A percentile compares a stretch with the other conserved stretches of the same genome.
These are phyloP conservation scores for Perccottus glenii DNA, from an alignment of 2,113 vertebrate species.

Conservation along the genomic window DNA sequence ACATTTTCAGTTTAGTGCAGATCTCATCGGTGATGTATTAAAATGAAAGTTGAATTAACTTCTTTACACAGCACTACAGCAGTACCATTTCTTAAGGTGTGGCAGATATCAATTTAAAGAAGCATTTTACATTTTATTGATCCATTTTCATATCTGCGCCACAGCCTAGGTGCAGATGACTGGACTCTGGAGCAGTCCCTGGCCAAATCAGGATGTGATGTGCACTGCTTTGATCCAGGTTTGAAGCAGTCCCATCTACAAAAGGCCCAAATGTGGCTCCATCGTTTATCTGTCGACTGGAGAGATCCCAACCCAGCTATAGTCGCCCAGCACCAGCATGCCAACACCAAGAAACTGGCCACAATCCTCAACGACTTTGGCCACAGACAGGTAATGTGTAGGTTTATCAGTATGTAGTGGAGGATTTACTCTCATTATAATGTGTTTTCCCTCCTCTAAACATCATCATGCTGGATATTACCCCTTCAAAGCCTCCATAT, in stretches of 20 bases:
- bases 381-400: conserved; percentile 85
- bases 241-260: conserved; percentile 85
- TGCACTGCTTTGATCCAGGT: conserved; percentile 93
- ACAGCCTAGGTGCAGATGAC: conserved; percentile 84
- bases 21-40: no score
- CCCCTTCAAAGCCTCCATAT: conserved; percentile 14
- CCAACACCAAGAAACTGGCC: conserved; percentile 88
- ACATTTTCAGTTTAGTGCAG: no score
- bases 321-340: conserved; percentile 74
- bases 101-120: no score
- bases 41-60: no score
- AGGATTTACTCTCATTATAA: no score
- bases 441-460: conserved; percentile 28
- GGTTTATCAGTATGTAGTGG: no score
- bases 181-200: conserved; percentile 84
- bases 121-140: no score
- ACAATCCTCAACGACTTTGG: conserved; percentile 91
- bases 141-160: background rate
- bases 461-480: conserved; percentile 27
- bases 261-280: conserved; percentile 85
- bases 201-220: conserved; percentile 85
- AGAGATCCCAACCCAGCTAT: conserved; percentile 89
- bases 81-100: no score
- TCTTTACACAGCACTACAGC: no score
- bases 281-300: conserved; percentile 92